Conservation (phyloP, 2,797 vertebrate species). For the Eulemur mongoz region DNA sequence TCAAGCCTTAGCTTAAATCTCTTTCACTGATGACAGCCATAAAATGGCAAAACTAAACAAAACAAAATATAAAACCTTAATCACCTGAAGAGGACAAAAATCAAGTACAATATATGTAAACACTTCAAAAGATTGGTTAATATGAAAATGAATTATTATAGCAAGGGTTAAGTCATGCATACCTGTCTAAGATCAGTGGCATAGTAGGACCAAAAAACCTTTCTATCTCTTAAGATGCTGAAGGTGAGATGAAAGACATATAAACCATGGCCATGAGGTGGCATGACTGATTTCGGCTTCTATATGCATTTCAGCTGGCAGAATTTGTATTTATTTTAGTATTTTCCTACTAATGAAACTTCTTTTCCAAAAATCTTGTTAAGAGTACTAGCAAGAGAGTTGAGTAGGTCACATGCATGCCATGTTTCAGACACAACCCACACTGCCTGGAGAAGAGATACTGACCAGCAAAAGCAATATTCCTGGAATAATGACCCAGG, state of each 20-base stretch:
- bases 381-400: neutral
- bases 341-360: neutral
- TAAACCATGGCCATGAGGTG: neutral
- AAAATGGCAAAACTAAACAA: neutral
- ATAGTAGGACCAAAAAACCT: neutral
- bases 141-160: neutral
- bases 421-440: neutral
- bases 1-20: neutral
- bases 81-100: neutral
- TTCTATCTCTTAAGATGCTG: neutral
- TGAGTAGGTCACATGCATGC: neutral
- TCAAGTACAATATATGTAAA: neutral
- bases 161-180: neutral
- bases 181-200: neutral
- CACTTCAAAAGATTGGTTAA: neutral
- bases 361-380: neutral
- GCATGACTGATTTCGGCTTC: neutral
- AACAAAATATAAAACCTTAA: neutral
- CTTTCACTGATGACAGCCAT: neutral
- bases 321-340: neutral
- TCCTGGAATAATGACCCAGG: neutral
- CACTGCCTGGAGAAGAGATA: neutral
- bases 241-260: neutral
- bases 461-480: neutral
- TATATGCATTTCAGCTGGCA: neutral